These are phyloP conservation scores for Myanophis thanlyinensis DNA, from an alignment of 2,113 vertebrate species.

Conservation along the genomic window DNA sequence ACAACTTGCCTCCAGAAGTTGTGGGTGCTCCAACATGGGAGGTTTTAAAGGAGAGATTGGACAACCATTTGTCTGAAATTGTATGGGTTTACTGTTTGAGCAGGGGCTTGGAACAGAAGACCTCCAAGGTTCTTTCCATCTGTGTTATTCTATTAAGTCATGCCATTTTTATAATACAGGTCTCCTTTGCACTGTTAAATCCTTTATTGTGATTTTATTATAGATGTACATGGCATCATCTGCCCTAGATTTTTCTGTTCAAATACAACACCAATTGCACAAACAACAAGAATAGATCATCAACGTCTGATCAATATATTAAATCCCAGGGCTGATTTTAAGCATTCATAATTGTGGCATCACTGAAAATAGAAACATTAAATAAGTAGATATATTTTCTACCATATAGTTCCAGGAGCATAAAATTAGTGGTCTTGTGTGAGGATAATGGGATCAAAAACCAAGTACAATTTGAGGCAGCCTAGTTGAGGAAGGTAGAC, in stretches of 20 bases:
- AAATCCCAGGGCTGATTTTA: background rate
- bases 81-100: background rate
- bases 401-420: background rate
- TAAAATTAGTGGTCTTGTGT: background rate
- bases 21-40: no score
- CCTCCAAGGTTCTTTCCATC: background rate
- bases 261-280: background rate
- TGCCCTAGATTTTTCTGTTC: background rate
- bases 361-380: background rate
- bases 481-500: background rate
- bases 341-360: background rate
- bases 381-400: background rate
- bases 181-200: no score
- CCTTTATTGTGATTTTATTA: background rate
- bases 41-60: no score
- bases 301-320: background rate
- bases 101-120: background rate
- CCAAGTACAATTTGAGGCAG: background rate
- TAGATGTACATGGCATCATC: background rate
- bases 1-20: no score
- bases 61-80: no score
- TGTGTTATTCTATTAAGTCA: background rate
- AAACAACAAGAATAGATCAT: background rate
- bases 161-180: background rate
- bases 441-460: background rate